phyloP scores from a whole-genome alignment of 2,113 vertebrate genomes.

The Sander vitreus region DNA sequence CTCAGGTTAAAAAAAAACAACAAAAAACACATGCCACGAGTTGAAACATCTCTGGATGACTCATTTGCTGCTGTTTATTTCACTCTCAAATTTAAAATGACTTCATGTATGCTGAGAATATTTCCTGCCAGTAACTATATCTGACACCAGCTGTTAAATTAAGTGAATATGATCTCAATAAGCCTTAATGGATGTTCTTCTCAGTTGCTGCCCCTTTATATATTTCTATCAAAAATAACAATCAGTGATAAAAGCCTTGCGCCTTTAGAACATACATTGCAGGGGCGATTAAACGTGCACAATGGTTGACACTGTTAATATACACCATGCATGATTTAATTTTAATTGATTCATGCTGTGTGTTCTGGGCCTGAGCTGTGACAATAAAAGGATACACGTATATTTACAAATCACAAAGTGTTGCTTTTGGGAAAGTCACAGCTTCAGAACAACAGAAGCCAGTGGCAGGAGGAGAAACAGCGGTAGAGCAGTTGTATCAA shows the following conservation, averaged over 20 bases:
- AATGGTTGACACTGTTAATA: conserved; percentile 9
- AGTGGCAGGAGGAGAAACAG: neutral
- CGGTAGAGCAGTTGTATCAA: neutral
- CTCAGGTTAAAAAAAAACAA: neutral
- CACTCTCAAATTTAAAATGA: conserved; percentile 24
- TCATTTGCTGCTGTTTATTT: neutral
- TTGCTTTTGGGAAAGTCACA: conserved; percentile 61
- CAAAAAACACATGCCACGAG: neutral
- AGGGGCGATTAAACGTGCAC: conserved; percentile 7
- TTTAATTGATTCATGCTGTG: conserved; percentile 19
- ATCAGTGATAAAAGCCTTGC: neutral
- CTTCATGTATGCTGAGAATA: conserved; percentile 28
- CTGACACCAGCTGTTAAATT: conserved; percentile 45
- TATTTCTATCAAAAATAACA: conserved; percentile 5
- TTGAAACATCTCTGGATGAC: neutral
- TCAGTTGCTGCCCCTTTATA: neutral
- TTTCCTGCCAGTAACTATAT: conserved; percentile 8
- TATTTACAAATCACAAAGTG: conserved; percentile 62
- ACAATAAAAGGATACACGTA: conserved; percentile 8
- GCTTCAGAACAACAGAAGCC: conserved; percentile 38
- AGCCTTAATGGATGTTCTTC: conserved; percentile 19
- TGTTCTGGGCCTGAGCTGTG: conserved; percentile 27
- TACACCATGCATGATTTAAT: neutral
- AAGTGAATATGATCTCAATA: conserved; percentile 10
- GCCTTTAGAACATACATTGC: neutral